Base-by-base conservation (phyloP, 2,113 vertebrate genomes). In the Galbula dea region DNA sequence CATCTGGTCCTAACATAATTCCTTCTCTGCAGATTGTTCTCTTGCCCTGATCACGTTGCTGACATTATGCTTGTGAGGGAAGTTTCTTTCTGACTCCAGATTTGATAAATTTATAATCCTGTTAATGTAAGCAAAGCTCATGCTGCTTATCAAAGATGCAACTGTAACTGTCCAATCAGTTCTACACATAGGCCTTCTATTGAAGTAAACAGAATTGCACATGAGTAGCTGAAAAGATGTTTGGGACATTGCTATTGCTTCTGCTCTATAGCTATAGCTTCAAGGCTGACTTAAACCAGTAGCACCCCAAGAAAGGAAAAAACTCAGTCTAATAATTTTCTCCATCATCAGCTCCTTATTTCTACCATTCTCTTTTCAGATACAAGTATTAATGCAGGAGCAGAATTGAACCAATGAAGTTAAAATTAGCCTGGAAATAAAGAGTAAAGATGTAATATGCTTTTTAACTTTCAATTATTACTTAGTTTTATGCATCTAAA, bases 61-160 rank as follows among this genome's bases (percentile, higher is more conserved):
- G 94, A 84, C 88, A 90, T 93, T 88, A 90, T 88, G 69, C 49
- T 86, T 3, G 0, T 82, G 48, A 89, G 77, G 58, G 41, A 93
- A 94, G 87, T 94, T 94, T 86, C 83, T 94, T 86, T 43, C 79
- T 34, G 69, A 89, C 74, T 93, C 77, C 83, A 96, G 73, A 92
- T 83, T 54, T 86, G 85, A 34, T 3, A 15, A 78, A 84, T 94
- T 86, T 93, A 88, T 89, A 95, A 89, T 91, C 80, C 80, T 69
- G 65, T 78, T 92, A 79, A 95, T 88, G 52, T 49, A 86, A 92
- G 81, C 83, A 92, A 92, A 90, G 66, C 80, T 86, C 41, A 52
- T n/a, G 71, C 68, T 67, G 90, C 77, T 88, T 77, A 86, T 59
- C 73, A 59, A 73, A 90, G 63, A 89, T 29, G 9, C 59, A 66